Evolutionary conservation across 23 tunicate genomes (phyloP), one percentile per base, ranked within the genome.

Genomic region (Corella eumyota): DNA sequence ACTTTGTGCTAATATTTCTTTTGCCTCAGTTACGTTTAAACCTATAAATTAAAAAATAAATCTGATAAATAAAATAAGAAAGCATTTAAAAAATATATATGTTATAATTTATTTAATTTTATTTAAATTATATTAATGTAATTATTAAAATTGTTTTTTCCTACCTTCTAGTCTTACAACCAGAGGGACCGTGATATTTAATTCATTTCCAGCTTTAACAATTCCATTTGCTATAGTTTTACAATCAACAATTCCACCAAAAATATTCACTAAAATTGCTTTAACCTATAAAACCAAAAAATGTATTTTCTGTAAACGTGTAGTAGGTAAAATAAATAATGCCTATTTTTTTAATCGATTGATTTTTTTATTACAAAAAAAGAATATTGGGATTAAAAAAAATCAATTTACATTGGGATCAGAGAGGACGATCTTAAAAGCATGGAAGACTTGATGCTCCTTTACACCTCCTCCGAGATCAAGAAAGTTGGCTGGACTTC

Each of bases 231-330:
- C 98, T 25, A 91, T 88, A 28, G 67, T 91, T 33, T 73, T 84
- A 44, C 98, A 91, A 52, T 91, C 93, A 34, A 91, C 98, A 32
- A 91, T 91, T 30, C 98, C 98, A n/a, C 90, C 98, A 56, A 91
- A 91, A 15, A 91, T 91, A 35, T 91, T 91, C 45, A 90, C 97
- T 48, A 90, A 58, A 58, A 87, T 87, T 0, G 96, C 80, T 53
- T 87, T 49, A 2, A 87, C 87, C 87, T 87, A 15, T 20, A 70
- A n/a, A n/a, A n/a, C n/a, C n/a, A n/a, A n/a, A n/a, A n/a, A n/a
- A n/a, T n/a, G n/a, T n/a, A n/a, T n/a, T n/a, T n/a, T n/a, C n/a
- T n/a, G n/a, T n/a, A n/a, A n/a, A n/a, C n/a, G n/a, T n/a, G n/a
- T n/a, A n/a, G n/a, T n/a, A n/a, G n/a, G n/a, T n/a, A n/a, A n/a